phyloP scores from a whole-genome alignment of 2,797 vertebrate species.

The Poeciliopsis paucimaculata region DNA sequence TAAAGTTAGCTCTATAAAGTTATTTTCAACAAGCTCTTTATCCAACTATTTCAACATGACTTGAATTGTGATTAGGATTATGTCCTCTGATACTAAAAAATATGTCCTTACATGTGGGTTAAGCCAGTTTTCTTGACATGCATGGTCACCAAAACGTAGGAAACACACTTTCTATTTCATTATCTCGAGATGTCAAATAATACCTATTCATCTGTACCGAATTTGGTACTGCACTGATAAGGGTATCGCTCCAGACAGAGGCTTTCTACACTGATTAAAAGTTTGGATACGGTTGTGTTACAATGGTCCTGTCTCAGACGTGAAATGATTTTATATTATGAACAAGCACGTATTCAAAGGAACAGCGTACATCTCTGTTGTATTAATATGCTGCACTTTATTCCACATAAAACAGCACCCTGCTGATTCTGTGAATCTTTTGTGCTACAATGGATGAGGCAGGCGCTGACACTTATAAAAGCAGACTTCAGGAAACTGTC shows the following conservation, averaged over 20 bases:
- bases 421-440: slow-evolving; percentile 11
- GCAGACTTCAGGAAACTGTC: background rate
- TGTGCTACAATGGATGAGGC: background rate
- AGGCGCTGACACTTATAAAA: background rate
- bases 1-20: slow-evolving; percentile 49
- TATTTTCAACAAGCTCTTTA: slow-evolving; percentile 56
- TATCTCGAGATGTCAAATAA: background rate
- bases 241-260: slow-evolving; percentile 6
- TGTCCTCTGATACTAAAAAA: slow-evolving; percentile 9
- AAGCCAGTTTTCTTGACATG: background rate
- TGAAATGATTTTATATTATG: slow-evolving; percentile 6
- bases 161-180: background rate
- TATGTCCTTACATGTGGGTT: background rate
- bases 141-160: background rate
- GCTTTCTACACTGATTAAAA: slow-evolving; percentile 23
- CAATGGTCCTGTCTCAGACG: slow-evolving; percentile 7
- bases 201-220: background rate
- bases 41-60: slow-evolving; percentile 36
- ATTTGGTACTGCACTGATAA: slow-evolving; percentile 7
- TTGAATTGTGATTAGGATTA: slow-evolving; percentile 19
- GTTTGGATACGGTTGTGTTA: background rate
- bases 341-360: slow-evolving; percentile 14
- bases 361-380: background rate
- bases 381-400: slow-evolving; percentile 3
- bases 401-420: slow-evolving; percentile 7